A percentile compares a stretch with the other conserved stretches of the same genome.
Conservation (phyloP, 2,113 vertebrate species). For the Prionailurus viverrinus region DNA sequence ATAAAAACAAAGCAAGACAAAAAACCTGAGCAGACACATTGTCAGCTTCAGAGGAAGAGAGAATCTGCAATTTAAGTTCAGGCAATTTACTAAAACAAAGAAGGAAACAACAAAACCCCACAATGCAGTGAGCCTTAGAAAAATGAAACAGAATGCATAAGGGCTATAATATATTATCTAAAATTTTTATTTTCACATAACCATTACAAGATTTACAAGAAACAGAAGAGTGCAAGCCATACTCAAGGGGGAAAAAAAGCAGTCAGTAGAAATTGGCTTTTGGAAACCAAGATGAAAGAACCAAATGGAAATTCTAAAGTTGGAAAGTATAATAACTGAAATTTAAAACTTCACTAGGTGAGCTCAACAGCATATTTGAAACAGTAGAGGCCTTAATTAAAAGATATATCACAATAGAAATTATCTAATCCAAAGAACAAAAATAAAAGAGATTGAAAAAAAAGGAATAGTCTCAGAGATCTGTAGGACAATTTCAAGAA, state of each 20-base stretch:
- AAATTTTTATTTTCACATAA: background rate
- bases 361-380: background rate
- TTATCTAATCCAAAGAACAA: background rate
- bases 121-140: background rate
- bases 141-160: background rate
- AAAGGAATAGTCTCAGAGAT: background rate
- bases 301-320: background rate
- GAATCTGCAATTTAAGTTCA: background rate
- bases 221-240: background rate
- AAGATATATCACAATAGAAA: background rate
- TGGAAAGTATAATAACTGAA: background rate
- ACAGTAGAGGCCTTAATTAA: background rate
- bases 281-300: background rate
- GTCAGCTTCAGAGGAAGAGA: background rate
- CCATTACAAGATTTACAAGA: background rate
- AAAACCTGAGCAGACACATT: background rate
- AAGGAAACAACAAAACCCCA: background rate
- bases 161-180: background rate
- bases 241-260: background rate
- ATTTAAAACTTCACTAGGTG: background rate
- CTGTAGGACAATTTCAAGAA: background rate
- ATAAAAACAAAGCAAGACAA: background rate
- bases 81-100: slow-evolving; percentile 1
- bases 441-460: background rate
- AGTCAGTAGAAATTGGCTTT: background rate